Evolutionary conservation across 1,140 invertebrate genomes (phyloP), one percentile per base, ranked within the genome.

Genomic region (Diabrotica virgifera): DNA sequence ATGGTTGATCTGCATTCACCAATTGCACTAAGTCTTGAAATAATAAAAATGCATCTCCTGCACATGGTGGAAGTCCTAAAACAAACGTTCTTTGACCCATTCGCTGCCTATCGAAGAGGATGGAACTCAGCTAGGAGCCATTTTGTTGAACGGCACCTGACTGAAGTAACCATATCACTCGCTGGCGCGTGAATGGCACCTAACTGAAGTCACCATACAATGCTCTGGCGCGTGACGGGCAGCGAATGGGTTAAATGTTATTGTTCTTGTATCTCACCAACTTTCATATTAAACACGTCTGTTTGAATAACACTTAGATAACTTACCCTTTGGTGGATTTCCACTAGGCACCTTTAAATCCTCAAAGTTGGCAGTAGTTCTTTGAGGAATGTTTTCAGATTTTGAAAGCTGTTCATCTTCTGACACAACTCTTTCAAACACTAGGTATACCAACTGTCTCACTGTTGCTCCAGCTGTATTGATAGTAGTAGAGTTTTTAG

Each of bases 391-490:
- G 72, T 74, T 77, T 58, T 81, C 75, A 12, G 36, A 10, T 61
- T 72, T 76, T 40, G 64, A 65, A 71, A 75, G 76, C 74, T 83
- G 80, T 61, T 89, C 84, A 76, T 89, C 86, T 74, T 92, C 90
- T 38, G 85, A 83, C 51, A 95, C 84, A 11, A 97, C 95, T 63
- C 97, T 82, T 79, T 99, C 97, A 85, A 98, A 99, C 0, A 99
- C 95, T 52, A 95, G 82, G 52, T 94, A 94, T n/a, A 98, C 95
- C 52, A 99, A 81, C 78, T 99, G 97, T 53, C 97, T 83, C 5
- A 99, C 94, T 35, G 96, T 98, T 9, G 97, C 97, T 36, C 95
- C 95, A 5, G 97, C 96, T 52, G 96, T 97, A 78, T 98, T 98
- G 36, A 95, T 94, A 52, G 95, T 96, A 62, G 92, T 95, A 24